Evolutionary conservation across 2,888 invertebrate species (phyloP), one percentile per base, ranked within the genome.

Genomic region (Brachypterus glaber): DNA sequence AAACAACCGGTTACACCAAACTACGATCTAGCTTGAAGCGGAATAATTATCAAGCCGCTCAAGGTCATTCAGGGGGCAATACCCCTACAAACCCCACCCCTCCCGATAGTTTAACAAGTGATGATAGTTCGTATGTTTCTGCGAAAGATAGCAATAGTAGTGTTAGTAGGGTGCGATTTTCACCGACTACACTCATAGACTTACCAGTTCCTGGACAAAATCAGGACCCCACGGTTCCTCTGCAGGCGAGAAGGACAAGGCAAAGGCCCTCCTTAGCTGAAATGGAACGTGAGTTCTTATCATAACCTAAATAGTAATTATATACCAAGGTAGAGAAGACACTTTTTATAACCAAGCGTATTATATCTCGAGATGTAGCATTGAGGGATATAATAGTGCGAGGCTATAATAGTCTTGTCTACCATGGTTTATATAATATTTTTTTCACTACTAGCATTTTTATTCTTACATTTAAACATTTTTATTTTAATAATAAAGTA

Each of bases 101-200:
- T 0, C 87, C 88, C 0, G 89, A 88, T 53, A 86, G 86, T 47
- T 58, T 87, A 41, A 82, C 86, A 1, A 86, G 87, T 54, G 91
- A 91, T 15, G 90, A 89, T 57, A 85, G 86, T 55, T 87, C 87
- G 29, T 91, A 89, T 62, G 79, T 87, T 49, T 90, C 90, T 5
- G 90, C 90, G 12, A 75, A 85, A 54, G 87, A 86, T 54, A 78
- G 79, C 44, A 71, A 77, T 41, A 78, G 78, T 16, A 79, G 80
- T n/a, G 76, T 76, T 43, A 77, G 79, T 25, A 70, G 86, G 9
- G 87, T 82, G 40, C 71, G 81, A 39, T 85, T 85, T 65, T 87
- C 86, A 33, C 87, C 88, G 0, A 82, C 81, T 34, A 74, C 80
- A 17, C 63, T 81, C 54, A 68, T 80, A 48, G 82, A 79, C 55